Evolutionary conservation across 2,797 vertebrate species (phyloP).

Genomic region (Trachops cirrhosus): DNA sequence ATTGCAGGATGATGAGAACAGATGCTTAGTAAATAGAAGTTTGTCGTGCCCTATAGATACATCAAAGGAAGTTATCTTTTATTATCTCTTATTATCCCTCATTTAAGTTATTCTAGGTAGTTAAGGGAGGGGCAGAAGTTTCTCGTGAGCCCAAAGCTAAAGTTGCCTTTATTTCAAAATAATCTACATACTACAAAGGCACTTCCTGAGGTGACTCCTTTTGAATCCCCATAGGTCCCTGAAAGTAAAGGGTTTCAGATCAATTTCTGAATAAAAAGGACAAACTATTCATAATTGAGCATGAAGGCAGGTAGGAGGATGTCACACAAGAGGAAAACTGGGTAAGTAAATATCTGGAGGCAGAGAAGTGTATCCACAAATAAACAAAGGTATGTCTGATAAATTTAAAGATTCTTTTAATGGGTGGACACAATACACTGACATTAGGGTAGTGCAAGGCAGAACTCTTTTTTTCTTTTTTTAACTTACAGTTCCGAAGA

Average conservation of each 20-base stretch:
- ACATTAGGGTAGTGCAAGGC: background rate
- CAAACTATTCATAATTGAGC: background rate
- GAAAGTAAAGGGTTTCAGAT: background rate
- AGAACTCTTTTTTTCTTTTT: background rate
- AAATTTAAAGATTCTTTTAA: background rate
- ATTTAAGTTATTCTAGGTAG: no score
- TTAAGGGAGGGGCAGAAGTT: no score
- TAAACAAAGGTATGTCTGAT: background rate
- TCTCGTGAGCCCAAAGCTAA: no score
- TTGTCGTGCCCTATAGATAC: no score
- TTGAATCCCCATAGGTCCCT: background rate
- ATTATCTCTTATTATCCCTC: no score
- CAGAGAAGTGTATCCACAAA: background rate
- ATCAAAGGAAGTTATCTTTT: no score
- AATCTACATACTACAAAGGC: background rate
- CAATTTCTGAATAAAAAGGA: background rate
- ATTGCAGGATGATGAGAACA: background rate
- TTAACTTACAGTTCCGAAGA: background rate
- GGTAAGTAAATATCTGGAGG: background rate
- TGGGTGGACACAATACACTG: background rate
- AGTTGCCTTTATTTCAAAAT: no score
- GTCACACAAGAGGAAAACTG: background rate
- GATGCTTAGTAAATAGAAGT: background rate
- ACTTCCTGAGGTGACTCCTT: background rate
- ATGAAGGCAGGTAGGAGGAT: background rate